Conservation (phyloP, 2,888 invertebrate genomes). For the Habroteleia sp. region DNA sequence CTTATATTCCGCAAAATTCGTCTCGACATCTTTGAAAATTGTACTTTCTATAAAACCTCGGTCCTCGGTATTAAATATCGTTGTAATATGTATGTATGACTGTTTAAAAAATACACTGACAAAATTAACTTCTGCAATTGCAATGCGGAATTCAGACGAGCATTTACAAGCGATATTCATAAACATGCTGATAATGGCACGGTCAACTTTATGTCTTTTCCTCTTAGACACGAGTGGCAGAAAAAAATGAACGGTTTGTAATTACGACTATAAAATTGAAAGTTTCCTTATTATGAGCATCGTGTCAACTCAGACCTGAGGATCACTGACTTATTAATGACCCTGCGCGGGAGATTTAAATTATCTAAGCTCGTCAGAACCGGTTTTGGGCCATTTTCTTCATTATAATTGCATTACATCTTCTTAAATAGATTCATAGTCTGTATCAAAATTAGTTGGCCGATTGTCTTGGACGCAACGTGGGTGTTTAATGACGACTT, state of each 20-base stretch:
- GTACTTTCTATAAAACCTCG: slow-evolving; percentile 27
- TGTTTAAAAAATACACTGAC: slow-evolving; percentile 16
- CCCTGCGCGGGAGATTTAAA: slow-evolving; percentile 45
- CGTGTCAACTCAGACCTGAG: slow-evolving; percentile 39
- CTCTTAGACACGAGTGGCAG: slow-evolving; percentile 8
- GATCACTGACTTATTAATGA: slow-evolving; percentile 61
- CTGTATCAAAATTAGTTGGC: slow-evolving; percentile 37
- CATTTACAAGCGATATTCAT: slow-evolving; percentile 38
- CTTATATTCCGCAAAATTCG: slow-evolving; percentile 25
- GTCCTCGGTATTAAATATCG: slow-evolving; percentile 24
- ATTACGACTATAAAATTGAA: slow-evolving; percentile 55
- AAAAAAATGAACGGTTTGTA: slow-evolving; percentile 39
- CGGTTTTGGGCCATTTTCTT: slow-evolving; percentile 28
- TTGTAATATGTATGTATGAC: slow-evolving; percentile 22
- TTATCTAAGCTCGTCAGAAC: slow-evolving; percentile 46
- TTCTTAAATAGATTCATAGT: slow-evolving; percentile 33
- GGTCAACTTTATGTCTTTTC: slow-evolving; percentile 45
- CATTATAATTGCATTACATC: slow-evolving; percentile 32
- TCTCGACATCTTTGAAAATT: slow-evolving; percentile 29
- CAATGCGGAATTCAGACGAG: slow-evolving; percentile 34
- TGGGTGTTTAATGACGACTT: slow-evolving; percentile 29
- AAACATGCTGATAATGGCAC: slow-evolving; percentile 42
- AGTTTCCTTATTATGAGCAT: slow-evolving; percentile 56
- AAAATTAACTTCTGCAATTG: slow-evolving; percentile 41
- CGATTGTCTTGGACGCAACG: slow-evolving; percentile 44